Conservation (phyloP, 1,140 invertebrate species). For the Zaprionus vittiger region DNA sequence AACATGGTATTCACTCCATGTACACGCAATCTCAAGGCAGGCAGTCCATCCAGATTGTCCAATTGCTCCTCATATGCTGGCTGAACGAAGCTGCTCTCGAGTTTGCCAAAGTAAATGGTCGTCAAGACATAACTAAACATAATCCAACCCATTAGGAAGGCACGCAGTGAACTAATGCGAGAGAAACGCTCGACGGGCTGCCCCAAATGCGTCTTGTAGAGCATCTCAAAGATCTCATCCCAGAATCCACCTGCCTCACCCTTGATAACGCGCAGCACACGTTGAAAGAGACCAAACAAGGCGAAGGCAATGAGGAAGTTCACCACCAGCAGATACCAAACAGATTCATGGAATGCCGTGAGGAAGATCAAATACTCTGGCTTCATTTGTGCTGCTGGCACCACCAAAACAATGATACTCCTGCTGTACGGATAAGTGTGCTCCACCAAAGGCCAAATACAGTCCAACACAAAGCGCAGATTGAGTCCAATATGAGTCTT, state of each 20-base stretch:
- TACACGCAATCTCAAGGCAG: constrained; percentile 38
- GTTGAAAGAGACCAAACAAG: constrained; percentile 55
- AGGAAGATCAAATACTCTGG: constrained; percentile 74
- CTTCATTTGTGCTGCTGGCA: constrained; percentile 63
- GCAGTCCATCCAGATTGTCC: constrained; percentile 56
- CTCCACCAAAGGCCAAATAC: constrained; percentile 61
- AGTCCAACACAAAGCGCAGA: constrained; percentile 67
- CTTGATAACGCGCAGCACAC: constrained; percentile 33
- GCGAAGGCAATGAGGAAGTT: constrained; percentile 59
- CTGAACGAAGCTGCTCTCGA: constrained; percentile 75
- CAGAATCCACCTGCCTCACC: constrained; percentile 34
- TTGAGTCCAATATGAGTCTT: constrained; percentile 66
- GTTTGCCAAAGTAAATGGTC: constrained; percentile 75
- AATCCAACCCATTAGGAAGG: constrained; percentile 71
- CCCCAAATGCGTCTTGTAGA: constrained; percentile 69
- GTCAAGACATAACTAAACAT: constrained; percentile 76
- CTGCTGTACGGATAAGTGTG: constrained; percentile 64
- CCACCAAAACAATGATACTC: constrained; percentile 57
- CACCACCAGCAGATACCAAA: constrained; percentile 59
- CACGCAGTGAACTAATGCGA: constrained; percentile 60
- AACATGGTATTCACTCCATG: constrained; percentile 63
- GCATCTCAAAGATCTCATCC: constrained; percentile 69
- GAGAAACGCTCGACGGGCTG: constrained; percentile 61
- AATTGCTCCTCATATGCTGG: constrained; percentile 65
- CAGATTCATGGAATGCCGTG: constrained; percentile 53